A percentile compares a stretch with the other conserved stretches of the same genome.
Evolutionary conservation across 2,888 invertebrate genomes (phyloP).

Genomic region (Xestia ashworthii): DNA sequence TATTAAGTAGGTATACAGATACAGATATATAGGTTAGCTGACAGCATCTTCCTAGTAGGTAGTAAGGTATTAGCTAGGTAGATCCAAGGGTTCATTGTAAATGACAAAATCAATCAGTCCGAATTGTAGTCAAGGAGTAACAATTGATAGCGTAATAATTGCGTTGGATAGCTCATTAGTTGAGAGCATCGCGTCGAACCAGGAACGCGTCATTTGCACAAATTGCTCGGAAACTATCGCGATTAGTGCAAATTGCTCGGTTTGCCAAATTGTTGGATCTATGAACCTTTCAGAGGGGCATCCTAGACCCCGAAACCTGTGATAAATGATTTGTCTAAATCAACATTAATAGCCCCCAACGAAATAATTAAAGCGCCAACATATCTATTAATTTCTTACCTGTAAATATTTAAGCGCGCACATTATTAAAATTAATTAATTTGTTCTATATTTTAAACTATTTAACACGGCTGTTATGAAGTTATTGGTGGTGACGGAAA

Average conservation of each 20-base stretch:
- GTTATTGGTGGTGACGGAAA: constrained; percentile 33
- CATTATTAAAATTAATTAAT: constrained; percentile 25
- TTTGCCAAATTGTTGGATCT: constrained; percentile 81
- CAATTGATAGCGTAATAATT: constrained; percentile 76
- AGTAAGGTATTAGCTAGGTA: not conserved
- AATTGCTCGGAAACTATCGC: constrained; percentile 84
- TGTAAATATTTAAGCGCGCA: constrained; percentile 27
- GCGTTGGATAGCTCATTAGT: constrained; percentile 82
- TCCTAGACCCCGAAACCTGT: constrained; percentile 9
- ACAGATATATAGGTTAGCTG: not conserved
- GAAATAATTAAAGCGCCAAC: constrained; percentile 16
- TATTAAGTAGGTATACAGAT: not conserved
- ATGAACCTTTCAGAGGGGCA: constrained; percentile 61
- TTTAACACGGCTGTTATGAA: constrained; percentile 30
- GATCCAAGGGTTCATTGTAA: constrained; percentile 5
- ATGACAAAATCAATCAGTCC: constrained; percentile 48
- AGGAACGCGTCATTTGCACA: constrained; percentile 81
- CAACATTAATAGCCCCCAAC: constrained; percentile 15
- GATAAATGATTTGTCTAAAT: constrained; percentile 43
- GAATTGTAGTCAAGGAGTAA: constrained; percentile 61
- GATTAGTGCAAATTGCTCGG: constrained; percentile 85
- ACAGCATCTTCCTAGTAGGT: not conserved
- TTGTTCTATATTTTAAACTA: constrained; percentile 29
- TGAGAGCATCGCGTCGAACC: constrained; percentile 74
- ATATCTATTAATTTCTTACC: constrained; percentile 18